Conservation (phyloP, 1,140 invertebrate species). For the Hermetia illucens region DNA sequence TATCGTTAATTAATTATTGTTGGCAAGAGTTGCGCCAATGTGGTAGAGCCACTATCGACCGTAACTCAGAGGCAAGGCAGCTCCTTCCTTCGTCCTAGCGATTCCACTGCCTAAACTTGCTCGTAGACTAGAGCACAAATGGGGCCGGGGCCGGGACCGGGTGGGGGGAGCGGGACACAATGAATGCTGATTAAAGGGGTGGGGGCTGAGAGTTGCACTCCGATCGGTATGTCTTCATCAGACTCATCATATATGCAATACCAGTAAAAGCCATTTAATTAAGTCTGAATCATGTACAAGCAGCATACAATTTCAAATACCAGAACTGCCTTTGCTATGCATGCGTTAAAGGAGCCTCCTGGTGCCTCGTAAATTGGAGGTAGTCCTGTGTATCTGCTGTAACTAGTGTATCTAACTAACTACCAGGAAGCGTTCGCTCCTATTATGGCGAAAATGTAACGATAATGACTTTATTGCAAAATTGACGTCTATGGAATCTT, state of each 20-base stretch:
- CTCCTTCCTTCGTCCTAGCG: no score
- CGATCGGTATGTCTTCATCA: not conserved
- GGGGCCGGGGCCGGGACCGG: no score
- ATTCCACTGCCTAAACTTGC: no score
- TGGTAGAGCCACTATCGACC: no score
- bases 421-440: not conserved
- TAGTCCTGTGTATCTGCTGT: not conserved
- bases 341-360: not conserved
- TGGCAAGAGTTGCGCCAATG: no score
- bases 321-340: not conserved
- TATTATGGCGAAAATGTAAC: no score
- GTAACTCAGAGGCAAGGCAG: no score
- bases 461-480: constrained; percentile 1
- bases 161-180: no score
- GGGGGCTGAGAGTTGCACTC: no score
- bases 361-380: no score
- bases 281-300: constrained; percentile 4
- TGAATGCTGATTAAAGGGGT: no score
- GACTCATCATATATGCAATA: constrained; percentile 2
- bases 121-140: no score
- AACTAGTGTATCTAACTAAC: not conserved
- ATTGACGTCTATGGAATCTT: not conserved
- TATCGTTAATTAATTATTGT: constrained; percentile 5
- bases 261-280: constrained; percentile 5
- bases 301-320: not conserved